phyloP scores from a whole-genome alignment of 92 coral and sea anemone species.

The Nematostella vectensis region DNA sequence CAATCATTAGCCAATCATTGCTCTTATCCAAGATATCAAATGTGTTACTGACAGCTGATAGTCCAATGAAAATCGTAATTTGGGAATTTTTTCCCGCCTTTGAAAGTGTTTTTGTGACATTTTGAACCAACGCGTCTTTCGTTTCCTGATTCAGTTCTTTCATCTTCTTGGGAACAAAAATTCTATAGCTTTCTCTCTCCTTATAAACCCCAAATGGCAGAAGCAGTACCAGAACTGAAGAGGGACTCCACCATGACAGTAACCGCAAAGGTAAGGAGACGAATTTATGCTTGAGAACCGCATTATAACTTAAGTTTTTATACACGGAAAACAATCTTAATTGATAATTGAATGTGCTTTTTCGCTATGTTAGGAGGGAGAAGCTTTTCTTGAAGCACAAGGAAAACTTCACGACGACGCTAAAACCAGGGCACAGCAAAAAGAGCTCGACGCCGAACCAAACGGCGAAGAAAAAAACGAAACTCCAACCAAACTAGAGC shows the following conservation, averaged over 20 bases:
- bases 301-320: too few relatives aligned
- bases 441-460: slow-evolving; percentile 41
- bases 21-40: background rate
- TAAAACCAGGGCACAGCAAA: slow-evolving; percentile 77
- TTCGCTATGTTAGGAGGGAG: slow-evolving; percentile 75
- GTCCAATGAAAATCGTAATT: slow-evolving; percentile 35
- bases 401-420: slow-evolving; percentile 79
- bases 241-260: slow-evolving; percentile 83
- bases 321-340: too few relatives aligned
- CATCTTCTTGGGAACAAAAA: background rate
- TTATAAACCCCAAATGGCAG: slow-evolving; percentile 58
- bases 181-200: slow-evolving; percentile 9
- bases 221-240: slow-evolving; percentile 76
- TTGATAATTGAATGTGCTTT: slow-evolving; percentile 25
- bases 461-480: slow-evolving; percentile 43
- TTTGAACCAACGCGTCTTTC: slow-evolving; percentile 46
- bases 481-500: slow-evolving; percentile 38
- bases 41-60: slow-evolving; percentile 32
- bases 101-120: slow-evolving; percentile 26
- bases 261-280: slow-evolving; percentile 81
- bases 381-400: slow-evolving; percentile 70
- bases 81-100: slow-evolving; percentile 72
- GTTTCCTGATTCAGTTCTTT: slow-evolving; percentile 36
- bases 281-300: background rate
- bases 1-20: slow-evolving; percentile 10